These are phyloP conservation scores for Drymonia ruficornis DNA, from an alignment of 2,888 invertebrate species.

Conservation along the genomic window DNA sequence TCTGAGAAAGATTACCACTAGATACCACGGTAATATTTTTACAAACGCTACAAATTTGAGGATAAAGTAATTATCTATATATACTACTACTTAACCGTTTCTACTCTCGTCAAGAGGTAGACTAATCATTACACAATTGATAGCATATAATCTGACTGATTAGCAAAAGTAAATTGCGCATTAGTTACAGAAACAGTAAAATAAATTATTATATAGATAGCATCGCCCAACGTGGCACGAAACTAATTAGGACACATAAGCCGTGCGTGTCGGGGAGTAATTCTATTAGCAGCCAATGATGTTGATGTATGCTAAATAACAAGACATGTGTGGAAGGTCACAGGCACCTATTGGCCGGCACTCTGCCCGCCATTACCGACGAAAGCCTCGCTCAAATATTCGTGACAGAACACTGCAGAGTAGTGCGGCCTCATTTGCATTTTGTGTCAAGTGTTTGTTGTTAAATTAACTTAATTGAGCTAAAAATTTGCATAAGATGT, in stretches of 20 bases:
- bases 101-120: too few relatives aligned
- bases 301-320: conserved; percentile 20
- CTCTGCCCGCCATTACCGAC: neutral
- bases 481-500: too few relatives aligned
- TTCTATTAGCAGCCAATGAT: conserved; percentile 33
- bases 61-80: too few relatives aligned
- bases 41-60: too few relatives aligned
- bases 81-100: too few relatives aligned
- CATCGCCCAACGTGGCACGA: conserved; percentile 12
- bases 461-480: too few relatives aligned
- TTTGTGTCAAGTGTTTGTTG: neutral
- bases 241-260: conserved; percentile 27
- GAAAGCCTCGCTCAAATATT: neutral
- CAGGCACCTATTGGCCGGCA: neutral
- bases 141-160: neutral
- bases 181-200: neutral
- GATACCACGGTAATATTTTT: neutral
- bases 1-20: neutral
- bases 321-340: conserved; percentile 17
- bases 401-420: too few relatives aligned
- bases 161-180: neutral
- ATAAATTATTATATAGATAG: conserved; percentile 11
- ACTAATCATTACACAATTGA: too few relatives aligned
- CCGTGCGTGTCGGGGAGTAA: conserved; percentile 36
- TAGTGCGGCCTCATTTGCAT: neutral